Evolutionary conservation across 2,888 invertebrate genomes (phyloP).

Genomic region (Morpho deidamia): DNA sequence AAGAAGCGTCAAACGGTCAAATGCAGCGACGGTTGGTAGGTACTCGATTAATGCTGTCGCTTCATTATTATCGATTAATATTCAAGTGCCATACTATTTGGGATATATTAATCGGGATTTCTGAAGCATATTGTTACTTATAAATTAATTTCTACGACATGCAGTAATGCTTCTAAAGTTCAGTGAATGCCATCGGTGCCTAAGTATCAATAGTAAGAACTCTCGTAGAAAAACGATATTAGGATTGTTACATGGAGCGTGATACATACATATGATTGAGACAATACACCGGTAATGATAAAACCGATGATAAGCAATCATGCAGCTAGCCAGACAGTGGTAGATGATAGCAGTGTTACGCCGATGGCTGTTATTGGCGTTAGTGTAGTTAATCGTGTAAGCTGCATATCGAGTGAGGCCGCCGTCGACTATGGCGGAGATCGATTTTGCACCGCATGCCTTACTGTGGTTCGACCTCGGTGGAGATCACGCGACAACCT

Average conservation of each 20-base stretch:
- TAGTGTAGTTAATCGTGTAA: conserved; percentile 77
- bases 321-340: conserved; percentile 38
- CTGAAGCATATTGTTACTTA: conserved; percentile 49
- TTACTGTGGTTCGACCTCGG: conserved; percentile 37
- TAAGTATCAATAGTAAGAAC: conserved; percentile 17
- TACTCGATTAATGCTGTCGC: conserved; percentile 50
- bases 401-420: conserved; percentile 65
- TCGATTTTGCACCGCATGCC: conserved; percentile 78
- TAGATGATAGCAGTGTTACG: conserved; percentile 41
- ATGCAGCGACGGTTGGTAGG: conserved; percentile 52
- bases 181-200: conserved; percentile 26
- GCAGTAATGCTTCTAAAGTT: conserved; percentile 56
- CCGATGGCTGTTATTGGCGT: conserved; percentile 62
- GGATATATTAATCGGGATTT: conserved; percentile 59
- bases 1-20: conserved; percentile 70
- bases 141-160: conserved; percentile 43
- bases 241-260: conserved; percentile 14
- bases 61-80: conserved; percentile 50
- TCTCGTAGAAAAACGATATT: conserved; percentile 8
- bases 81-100: conserved; percentile 74
- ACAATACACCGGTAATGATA: conserved; percentile 18
- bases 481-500: conserved; percentile 36
- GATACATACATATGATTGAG: conserved; percentile 12
- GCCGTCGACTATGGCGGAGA: conserved; percentile 62
- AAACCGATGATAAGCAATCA: conserved; percentile 42